These are phyloP conservation scores for Notolabrus celidotus DNA, from an alignment of 2,797 vertebrate genomes.

Conservation along the genomic window DNA sequence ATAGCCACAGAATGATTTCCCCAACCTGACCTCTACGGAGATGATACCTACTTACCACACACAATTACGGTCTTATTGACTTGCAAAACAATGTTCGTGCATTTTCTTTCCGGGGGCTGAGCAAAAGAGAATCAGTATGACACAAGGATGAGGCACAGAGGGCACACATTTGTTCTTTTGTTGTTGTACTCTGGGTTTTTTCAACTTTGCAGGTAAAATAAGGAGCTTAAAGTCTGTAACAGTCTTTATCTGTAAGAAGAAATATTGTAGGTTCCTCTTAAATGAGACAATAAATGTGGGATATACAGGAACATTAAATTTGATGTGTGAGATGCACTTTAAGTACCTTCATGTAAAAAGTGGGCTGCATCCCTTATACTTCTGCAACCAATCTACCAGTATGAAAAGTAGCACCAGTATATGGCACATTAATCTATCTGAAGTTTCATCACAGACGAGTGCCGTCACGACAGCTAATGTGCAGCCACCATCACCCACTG, in stretches of 20 bases:
- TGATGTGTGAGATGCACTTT: no score
- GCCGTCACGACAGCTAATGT: no score
- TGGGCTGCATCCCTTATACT: no score
- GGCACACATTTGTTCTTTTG: constrained; percentile 28
- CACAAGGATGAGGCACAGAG: constrained; percentile 49
- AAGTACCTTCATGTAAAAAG: no score
- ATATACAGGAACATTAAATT: background rate
- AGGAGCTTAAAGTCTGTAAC: background rate
- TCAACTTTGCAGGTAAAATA: constrained; percentile 20
- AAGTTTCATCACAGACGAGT: no score
- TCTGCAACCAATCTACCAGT: no score
- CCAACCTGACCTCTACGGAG: constrained; percentile 69
- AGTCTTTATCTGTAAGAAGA: background rate
- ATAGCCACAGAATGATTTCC: constrained; percentile 72
- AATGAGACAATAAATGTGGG: background rate
- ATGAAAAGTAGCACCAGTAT: no score
- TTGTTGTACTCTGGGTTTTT: constrained; percentile 6
- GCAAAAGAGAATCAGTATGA: constrained; percentile 46
- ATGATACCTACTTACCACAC: constrained; percentile 65
- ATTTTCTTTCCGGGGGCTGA: constrained; percentile 37
- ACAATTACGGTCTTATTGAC: constrained; percentile 80
- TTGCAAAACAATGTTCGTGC: constrained; percentile 74
- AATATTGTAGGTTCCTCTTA: no score
- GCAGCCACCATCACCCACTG: no score
- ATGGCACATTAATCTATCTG: no score